Base-by-base conservation (phyloP, 2,113 vertebrate genomes). In the Heloderma charlesbogerti region DNA sequence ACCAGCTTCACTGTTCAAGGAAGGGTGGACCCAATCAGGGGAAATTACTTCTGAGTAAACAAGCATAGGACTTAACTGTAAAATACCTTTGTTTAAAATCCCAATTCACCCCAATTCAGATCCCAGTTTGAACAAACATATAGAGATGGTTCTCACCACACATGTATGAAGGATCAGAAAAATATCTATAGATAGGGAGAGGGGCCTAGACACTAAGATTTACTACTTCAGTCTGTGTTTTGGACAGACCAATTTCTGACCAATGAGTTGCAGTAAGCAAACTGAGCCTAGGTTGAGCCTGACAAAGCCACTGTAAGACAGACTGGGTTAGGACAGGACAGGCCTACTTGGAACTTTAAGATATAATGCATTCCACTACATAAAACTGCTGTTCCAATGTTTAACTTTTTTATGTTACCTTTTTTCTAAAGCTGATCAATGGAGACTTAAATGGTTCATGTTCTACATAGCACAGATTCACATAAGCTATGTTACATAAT, bases 1-100 rank as follows among this genome's bases (percentile, higher is more conserved):
- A 92, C 91, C 87, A 92, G 71, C 79, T 94, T 93, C 89, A 89
- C 95, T 94, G 95, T 88, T 84, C 89, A 94, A 72, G 1, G 0
- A 66, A 93, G 29, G 86, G 40, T 0, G 0, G 93, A n/a, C n/a
- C n/a, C n/a, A n/a, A n/a, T 10, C 40, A 45, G 75, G 45, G 37
- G 75, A 9, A 82, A 82, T 60, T 60, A 60, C 7, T n/a, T 57
- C 4, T 60, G 15, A 60, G 22, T 37, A 83, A 81, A 57, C 79
- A 81, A 34, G 31, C 31, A 82, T 13, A 29, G 13, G n/a, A 60
- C 31, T 45, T 37, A 8, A 40, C 34, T 43, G 27, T 7, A 45
- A 13, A 18, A 57, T 9, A n/a, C 20, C 37, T 77, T 43, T 37
- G 16, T 54, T 15, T 34, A 54, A 57, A 27, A 57, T 81, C n/a